phyloP scores from a whole-genome alignment of 2,797 vertebrate genomes.

The Melanotaenia boesemani region DNA sequence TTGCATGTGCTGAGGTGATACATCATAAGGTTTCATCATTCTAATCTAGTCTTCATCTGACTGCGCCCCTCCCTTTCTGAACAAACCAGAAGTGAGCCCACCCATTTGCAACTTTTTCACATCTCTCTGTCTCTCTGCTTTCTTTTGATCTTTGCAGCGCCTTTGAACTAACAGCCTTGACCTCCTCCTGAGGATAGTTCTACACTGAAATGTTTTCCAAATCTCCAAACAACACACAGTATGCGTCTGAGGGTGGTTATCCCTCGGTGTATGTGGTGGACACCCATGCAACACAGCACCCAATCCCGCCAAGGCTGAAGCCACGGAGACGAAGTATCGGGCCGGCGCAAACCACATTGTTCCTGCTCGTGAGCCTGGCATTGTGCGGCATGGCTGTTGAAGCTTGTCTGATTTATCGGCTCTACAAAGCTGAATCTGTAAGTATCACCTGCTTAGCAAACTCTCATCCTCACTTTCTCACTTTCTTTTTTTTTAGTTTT shows the following conservation, averaged over 20 bases:
- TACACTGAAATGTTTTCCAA: neutral
- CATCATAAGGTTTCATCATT: conserved; percentile 5
- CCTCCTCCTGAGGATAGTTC: conserved; percentile 6
- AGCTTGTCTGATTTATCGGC: conserved; percentile 78
- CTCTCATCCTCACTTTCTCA: neutral
- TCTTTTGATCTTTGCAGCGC: neutral
- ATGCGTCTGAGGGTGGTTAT: conserved; percentile 38
- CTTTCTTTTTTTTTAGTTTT: neutral
- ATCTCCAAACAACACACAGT: neutral
- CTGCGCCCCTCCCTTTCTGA: conserved; percentile 20
- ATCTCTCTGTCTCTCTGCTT: neutral
- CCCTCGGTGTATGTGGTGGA: conserved; percentile 76
- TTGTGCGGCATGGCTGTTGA: conserved; percentile 74
- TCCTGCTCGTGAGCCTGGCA: conserved; percentile 74
- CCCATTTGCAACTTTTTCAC: conserved; percentile 43
- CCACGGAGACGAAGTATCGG: neutral
- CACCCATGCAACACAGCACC: conserved; percentile 41
- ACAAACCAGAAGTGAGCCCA: conserved; percentile 62
- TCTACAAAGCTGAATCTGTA: conserved; percentile 65
- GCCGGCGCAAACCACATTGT: conserved; percentile 60
- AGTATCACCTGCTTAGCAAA: conserved; percentile 47
- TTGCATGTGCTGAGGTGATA: conserved; percentile 17
- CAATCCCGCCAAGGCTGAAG: conserved; percentile 58
- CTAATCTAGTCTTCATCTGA: conserved; percentile 26
- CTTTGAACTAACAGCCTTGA: conserved; percentile 18